These are phyloP conservation scores for Tapirus indicus DNA, from an alignment of 2,797 vertebrate species.

Conservation along the genomic window DNA sequence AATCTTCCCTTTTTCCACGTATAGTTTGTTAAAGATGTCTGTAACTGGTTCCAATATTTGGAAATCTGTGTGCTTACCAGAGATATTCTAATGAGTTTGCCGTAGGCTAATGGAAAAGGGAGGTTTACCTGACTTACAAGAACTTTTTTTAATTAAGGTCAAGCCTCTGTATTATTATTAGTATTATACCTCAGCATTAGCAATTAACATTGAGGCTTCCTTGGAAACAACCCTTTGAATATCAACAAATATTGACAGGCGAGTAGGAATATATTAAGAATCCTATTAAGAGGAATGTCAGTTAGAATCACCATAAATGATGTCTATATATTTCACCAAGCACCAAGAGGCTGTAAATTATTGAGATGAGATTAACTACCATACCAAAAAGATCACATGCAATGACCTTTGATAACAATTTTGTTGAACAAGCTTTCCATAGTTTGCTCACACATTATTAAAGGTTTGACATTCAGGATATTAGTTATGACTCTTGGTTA, in stretches of 20 bases:
- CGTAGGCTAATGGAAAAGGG: background rate
- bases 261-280: conserved; percentile 35
- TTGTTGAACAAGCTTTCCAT: background rate
- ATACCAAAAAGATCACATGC: background rate
- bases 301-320: conserved; percentile 22
- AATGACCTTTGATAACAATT: background rate
- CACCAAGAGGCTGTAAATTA: background rate
- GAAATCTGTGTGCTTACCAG: background rate
- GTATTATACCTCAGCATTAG: background rate
- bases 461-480: conserved; percentile 5
- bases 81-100: background rate
- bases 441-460: background rate
- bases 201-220: background rate
- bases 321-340: background rate
- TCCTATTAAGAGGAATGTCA: background rate
- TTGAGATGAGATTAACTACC: conserved; percentile 1
- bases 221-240: background rate
- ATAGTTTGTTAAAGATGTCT: background rate
- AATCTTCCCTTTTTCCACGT: background rate
- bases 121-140: background rate
- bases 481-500: conserved; percentile 34
- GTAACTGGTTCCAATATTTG: background rate
- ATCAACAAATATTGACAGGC: conserved; percentile 15
- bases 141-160: conserved; percentile 30
- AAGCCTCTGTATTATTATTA: background rate